Conservation (phyloP, 2,888 invertebrate species). For the Nomada lathburiana region DNA sequence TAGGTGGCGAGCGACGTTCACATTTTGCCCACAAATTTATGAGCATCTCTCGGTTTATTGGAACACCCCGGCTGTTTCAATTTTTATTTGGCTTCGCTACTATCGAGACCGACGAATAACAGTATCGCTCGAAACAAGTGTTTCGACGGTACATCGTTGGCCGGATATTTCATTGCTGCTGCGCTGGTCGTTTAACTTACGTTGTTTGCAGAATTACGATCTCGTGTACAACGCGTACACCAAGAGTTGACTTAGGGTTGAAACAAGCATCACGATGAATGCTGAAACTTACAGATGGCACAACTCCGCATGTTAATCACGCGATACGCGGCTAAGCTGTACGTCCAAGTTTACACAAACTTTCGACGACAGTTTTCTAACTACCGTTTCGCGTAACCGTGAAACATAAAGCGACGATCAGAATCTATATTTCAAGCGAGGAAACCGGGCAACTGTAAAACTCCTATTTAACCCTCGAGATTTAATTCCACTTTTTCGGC, state of each 20-base stretch:
- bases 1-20: not conserved
- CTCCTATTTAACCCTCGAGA: not conserved
- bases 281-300: not conserved
- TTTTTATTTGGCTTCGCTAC: not conserved
- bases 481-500: not conserved
- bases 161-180: not conserved
- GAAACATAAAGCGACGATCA: not conserved
- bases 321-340: not conserved
- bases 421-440: not conserved
- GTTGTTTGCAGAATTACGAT: slow-evolving; percentile 9
- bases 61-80: too few species aligned
- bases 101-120: not conserved
- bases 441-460: not conserved
- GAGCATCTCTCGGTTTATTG: not conserved
- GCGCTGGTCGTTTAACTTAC: not conserved
- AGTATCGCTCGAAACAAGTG: not conserved
- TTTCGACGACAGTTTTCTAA: not conserved
- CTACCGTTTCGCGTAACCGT: not conserved
- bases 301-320: slow-evolving; percentile 5
- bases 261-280: not conserved
- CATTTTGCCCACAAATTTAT: not conserved
- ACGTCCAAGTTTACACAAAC: not conserved
- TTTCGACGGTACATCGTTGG: not conserved
- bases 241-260: not conserved
- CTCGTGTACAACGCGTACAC: not conserved